Conservation (phyloP, 92 coral and sea anemone genomes). For the Actinernus sp. region DNA sequence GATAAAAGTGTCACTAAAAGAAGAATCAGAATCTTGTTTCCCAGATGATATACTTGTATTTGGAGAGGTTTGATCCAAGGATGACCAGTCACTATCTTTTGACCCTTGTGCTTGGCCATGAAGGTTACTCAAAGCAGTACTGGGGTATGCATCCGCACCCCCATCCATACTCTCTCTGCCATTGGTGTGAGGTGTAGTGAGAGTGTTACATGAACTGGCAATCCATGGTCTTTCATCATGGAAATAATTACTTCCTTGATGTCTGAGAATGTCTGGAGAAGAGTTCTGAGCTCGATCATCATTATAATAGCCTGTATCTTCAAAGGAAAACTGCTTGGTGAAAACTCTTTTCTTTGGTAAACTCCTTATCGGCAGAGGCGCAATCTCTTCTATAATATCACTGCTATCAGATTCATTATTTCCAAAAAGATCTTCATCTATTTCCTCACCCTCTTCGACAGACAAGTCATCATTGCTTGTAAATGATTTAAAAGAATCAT, state of each 20-base stretch:
- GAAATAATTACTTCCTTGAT: background rate
- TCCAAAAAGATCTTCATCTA: constrained; percentile 43
- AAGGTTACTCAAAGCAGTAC: constrained; percentile 2
- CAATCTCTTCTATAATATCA: constrained; percentile 20
- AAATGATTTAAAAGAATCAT: constrained; percentile 76
- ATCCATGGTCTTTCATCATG: background rate
- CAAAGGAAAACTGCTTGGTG: constrained; percentile 35
- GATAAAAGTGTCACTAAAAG: constrained; percentile 66
- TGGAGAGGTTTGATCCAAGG: constrained; percentile 1
- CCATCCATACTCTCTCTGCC: background rate
- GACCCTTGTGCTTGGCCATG: constrained; percentile 20
- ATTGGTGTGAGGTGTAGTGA: background rate
- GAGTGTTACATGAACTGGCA: background rate
- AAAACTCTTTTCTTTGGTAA: constrained; percentile 24
- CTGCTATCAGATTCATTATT: constrained; percentile 17
- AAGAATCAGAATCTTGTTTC: constrained; percentile 57
- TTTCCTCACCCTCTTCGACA: constrained; percentile 81
- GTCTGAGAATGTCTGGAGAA: background rate
- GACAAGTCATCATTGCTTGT: constrained; percentile 60
- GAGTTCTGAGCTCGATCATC: background rate
- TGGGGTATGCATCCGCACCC: background rate
- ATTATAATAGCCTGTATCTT: background rate
- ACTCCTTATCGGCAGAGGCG: constrained; percentile 9
- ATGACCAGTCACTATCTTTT: constrained; percentile 40
- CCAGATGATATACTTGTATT: background rate